A percentile compares a stretch with the other conserved stretches of the same genome.
Conservation (phyloP, 2,888 invertebrate species). For the Agriotes lineatus region DNA sequence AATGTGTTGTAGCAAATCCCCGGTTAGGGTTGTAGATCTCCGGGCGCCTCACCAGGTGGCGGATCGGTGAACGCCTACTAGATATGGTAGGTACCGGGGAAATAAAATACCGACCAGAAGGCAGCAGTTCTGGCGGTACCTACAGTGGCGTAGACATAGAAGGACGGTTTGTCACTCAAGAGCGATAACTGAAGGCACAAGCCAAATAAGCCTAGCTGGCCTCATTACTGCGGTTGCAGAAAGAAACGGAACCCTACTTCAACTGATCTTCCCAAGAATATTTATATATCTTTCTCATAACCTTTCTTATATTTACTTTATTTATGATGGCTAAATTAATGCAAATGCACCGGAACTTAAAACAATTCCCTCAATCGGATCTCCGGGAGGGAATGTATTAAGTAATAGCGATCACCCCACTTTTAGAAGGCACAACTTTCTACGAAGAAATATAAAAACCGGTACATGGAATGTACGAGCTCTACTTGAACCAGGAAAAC, state of each 20-base stretch:
- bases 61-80: too few species aligned
- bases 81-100: too few species aligned
- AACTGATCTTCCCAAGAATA: too few species aligned
- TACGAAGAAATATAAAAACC: neutral
- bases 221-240: neutral
- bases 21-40: too few species aligned
- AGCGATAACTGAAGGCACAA: too few species aligned
- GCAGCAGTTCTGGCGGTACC: too few species aligned
- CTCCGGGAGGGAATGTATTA: neutral
- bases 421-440: neutral
- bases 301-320: neutral
- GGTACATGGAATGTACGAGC: neutral
- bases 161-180: neutral
- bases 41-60: too few species aligned
- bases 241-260: too few species aligned
- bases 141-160: too few species aligned
- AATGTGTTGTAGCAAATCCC: too few species aligned
- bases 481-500: neutral
- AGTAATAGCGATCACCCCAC: neutral
- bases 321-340: neutral
- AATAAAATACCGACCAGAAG: too few species aligned
- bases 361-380: conserved; percentile 1
- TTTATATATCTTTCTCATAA: neutral
- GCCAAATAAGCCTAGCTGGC: neutral
- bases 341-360: neutral